Conservation (phyloP, 2,113 vertebrate genomes). For the Eira barbara region DNA sequence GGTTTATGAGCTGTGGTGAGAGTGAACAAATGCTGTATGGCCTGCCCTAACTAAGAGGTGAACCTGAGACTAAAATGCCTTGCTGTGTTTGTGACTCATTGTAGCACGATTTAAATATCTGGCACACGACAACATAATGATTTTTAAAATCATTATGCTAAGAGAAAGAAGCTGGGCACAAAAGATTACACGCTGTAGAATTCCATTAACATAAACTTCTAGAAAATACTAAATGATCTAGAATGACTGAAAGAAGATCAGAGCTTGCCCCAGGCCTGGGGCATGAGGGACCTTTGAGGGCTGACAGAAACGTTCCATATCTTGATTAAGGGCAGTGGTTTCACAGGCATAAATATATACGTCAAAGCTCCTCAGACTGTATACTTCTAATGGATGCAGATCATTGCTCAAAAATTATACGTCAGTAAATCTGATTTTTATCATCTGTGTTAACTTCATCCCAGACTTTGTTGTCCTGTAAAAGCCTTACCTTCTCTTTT, state of each 20-base stretch:
- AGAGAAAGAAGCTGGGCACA: background rate
- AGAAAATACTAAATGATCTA: background rate
- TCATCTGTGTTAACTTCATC: background rate
- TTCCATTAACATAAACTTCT: background rate
- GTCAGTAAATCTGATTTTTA: background rate
- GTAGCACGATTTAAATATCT: background rate
- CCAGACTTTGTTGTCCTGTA: background rate
- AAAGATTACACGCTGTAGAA: background rate
- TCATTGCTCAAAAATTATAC: background rate
- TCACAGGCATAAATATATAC: background rate
- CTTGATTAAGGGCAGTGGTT: background rate
- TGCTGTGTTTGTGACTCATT: background rate
- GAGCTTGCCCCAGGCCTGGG: background rate
- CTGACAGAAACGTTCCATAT: background rate
- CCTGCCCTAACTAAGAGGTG: background rate
- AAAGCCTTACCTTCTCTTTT: background rate
- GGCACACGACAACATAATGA: background rate
- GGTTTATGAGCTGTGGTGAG: background rate
- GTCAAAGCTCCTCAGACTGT: background rate
- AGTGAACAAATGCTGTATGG: background rate
- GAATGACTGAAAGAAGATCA: background rate
- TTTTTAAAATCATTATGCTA: background rate
- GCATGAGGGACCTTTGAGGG: background rate
- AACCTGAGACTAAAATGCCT: background rate
- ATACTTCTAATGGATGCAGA: background rate